A percentile compares a stretch with the other conserved stretches of the same genome.
Evolutionary conservation across 2,797 vertebrate genomes (phyloP).

Genomic region (Alosa sapidissima): DNA sequence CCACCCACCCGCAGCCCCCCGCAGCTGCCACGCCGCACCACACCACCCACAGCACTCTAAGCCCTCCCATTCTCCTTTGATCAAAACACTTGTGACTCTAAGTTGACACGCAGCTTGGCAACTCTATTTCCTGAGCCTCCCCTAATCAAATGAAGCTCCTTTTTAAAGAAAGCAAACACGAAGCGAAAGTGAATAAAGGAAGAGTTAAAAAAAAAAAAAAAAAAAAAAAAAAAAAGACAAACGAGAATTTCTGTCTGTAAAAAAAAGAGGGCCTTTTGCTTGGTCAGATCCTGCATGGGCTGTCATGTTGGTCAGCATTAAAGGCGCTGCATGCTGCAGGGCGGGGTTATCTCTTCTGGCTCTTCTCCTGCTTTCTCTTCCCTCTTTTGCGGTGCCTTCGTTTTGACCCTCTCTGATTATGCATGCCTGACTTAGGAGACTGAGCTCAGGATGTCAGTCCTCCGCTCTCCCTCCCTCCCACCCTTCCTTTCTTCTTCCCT

Average conservation of each 20-base stretch:
- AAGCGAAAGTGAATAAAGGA: neutral
- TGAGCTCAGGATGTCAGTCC: constrained; percentile 1
- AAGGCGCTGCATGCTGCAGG: neutral
- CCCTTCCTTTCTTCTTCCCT: neutral
- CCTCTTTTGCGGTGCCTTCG: constrained; percentile 37
- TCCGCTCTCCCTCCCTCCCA: neutral
- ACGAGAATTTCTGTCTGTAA: neutral
- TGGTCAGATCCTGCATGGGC: neutral
- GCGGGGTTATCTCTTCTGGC: neutral
- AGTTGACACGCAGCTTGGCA: neutral
- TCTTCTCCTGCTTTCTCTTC: neutral
- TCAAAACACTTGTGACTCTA: constrained; percentile 4
- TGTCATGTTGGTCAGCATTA: neutral
- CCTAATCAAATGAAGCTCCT: neutral
- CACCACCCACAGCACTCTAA: neutral
- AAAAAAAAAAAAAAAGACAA: neutral
- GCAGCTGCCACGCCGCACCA: no score
- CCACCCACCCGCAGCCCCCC: no score
- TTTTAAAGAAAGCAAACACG: neutral
- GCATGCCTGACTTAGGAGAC: neutral
- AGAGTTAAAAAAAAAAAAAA: neutral
- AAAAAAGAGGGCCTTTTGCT: neutral
- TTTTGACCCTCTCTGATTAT: neutral
- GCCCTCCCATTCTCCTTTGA: neutral
- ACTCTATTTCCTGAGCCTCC: constrained; percentile 12